Conservation (phyloP, 2,888 invertebrate species). For the Pherbina coryleti region DNA sequence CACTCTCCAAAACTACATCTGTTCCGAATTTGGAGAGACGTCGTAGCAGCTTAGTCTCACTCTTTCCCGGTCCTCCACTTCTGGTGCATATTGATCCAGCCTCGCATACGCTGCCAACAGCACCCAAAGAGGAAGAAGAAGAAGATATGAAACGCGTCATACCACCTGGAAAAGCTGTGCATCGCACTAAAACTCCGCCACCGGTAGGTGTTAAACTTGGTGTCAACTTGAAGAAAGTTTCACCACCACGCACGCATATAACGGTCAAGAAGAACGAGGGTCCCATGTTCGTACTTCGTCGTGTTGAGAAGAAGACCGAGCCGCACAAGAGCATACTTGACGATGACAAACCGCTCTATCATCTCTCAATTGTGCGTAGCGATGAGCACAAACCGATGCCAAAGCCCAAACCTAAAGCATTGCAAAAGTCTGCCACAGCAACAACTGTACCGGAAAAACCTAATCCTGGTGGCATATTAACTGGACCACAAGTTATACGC, state of each 20-base stretch:
- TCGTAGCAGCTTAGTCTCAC: slow-evolving; percentile 56
- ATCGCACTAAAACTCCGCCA: slow-evolving; percentile 66
- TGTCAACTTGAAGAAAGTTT: slow-evolving; percentile 64
- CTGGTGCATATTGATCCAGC: slow-evolving; percentile 56
- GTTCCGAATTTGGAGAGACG: slow-evolving; percentile 59
- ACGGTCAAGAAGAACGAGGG: slow-evolving; percentile 63
- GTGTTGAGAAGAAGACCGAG: slow-evolving; percentile 65
- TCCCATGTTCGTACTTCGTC: slow-evolving; percentile 67
- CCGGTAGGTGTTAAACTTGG: slow-evolving; percentile 66
- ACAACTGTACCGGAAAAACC: slow-evolving; percentile 53
- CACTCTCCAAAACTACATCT: slow-evolving; percentile 62
- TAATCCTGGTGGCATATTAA: slow-evolving; percentile 61
- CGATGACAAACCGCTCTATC: slow-evolving; percentile 67
- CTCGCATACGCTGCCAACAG: slow-evolving; percentile 53
- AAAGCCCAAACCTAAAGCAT: slow-evolving; percentile 59
- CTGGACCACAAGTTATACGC: slow-evolving; percentile 59
- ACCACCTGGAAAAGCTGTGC: slow-evolving; percentile 58
- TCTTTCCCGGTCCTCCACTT: slow-evolving; percentile 63
- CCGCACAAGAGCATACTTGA: slow-evolving; percentile 68
- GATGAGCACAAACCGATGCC: slow-evolving; percentile 58
- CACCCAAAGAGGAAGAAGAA: slow-evolving; percentile 8
- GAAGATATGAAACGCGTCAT: slow-evolving; percentile 56
- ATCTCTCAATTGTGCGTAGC: slow-evolving; percentile 67
- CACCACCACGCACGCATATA: slow-evolving; percentile 63
- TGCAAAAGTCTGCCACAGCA: slow-evolving; percentile 55